Percentiles rank a stretch among this genome's conserved stretches.
Evolutionary conservation across 2,113 vertebrate genomes (phyloP).

Genomic region (Chascanopsetta lugubris): DNA sequence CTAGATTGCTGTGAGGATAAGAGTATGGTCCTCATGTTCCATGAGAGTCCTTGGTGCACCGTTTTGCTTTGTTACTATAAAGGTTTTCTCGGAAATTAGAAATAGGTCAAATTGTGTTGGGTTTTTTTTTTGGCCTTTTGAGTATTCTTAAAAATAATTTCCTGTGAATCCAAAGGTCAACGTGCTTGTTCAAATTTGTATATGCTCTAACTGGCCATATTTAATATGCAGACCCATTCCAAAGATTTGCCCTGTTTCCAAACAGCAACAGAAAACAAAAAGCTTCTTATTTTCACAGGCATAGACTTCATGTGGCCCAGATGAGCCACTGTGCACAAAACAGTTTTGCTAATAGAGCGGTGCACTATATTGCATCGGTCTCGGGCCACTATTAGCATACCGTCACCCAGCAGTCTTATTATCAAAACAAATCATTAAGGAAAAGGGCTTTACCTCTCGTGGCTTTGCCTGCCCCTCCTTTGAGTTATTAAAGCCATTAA

Average conservation of each 20-base stretch:
- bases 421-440: constrained; percentile 47
- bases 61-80: constrained; percentile 7
- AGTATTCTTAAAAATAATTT: neutral
- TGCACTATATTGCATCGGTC: constrained; percentile 36
- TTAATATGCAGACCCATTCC: constrained; percentile 3
- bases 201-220: constrained; percentile 1
- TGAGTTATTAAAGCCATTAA: constrained; percentile 56
- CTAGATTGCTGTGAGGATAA: constrained; percentile 40
- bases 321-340: constrained; percentile 48
- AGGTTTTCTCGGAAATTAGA: constrained; percentile 1
- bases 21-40: constrained; percentile 26
- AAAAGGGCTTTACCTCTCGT: constrained; percentile 32
- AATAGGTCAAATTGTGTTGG: neutral
- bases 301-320: neutral
- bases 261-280: no score
- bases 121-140: neutral
- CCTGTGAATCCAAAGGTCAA: neutral
- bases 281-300: no score
- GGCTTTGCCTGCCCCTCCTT: constrained; percentile 37
- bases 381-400: constrained; percentile 51
- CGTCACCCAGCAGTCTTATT: constrained; percentile 54
- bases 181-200: constrained; percentile 1
- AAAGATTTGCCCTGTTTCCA: neutral
- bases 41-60: constrained; percentile 32
- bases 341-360: constrained; percentile 55